Percentiles rank a stretch among this genome's conserved stretches.
phyloP scores from a whole-genome alignment of 2,888 invertebrate species.

The Napeogenes sylphis region DNA sequence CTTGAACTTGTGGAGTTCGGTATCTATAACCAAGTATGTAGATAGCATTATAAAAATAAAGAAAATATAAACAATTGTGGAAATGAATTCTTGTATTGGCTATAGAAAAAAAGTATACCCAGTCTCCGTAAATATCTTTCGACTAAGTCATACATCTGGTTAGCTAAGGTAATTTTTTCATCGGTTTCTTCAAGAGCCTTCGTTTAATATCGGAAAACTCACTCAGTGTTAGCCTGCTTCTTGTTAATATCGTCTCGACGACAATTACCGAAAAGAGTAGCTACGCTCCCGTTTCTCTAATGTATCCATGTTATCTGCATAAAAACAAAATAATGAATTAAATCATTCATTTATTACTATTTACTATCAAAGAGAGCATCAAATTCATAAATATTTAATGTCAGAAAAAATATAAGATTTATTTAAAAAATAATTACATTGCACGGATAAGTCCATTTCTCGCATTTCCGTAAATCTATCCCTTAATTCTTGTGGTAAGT shows the following conservation, averaged over 20 bases:
- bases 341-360: not conserved
- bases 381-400: not conserved
- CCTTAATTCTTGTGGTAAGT: conserved; percentile 96
- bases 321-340: not conserved
- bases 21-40: conserved; percentile 61
- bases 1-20: conserved; percentile 97
- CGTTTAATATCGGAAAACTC: conserved; percentile 86
- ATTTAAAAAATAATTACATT: conserved; percentile 85
- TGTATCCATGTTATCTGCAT: conserved; percentile 86
- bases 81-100: not conserved
- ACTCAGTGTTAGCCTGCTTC: conserved; percentile 85
- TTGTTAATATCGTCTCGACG: conserved; percentile 85
- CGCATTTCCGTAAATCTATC: conserved; percentile 99
- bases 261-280: conserved; percentile 91
- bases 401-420: not conserved
- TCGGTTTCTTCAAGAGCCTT: no score
- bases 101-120: conserved; percentile 69
- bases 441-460: conserved; percentile 97
- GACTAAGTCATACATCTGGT: conserved; percentile 95
- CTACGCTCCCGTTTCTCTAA: conserved; percentile 92
- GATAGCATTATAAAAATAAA: not conserved
- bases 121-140: conserved; percentile 93
- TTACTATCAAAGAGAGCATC: no score
- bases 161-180: conserved; percentile 96
- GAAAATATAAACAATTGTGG: not conserved